Evolutionary conservation across 2,797 vertebrate species (phyloP), one percentile per base, ranked within the genome.

Genomic region (Notolepis coatsorum): DNA sequence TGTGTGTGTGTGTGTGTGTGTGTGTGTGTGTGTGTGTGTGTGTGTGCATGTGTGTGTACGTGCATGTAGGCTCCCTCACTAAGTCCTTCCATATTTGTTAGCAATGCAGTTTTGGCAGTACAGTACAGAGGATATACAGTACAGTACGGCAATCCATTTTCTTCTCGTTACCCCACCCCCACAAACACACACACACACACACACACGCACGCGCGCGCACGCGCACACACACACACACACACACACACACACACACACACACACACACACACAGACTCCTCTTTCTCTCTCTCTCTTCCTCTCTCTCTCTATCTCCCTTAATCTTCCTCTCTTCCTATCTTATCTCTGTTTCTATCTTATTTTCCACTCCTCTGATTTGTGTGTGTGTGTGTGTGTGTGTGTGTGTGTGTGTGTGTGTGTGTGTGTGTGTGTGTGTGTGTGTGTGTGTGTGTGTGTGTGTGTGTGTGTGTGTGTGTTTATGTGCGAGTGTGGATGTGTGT

Each of bases 1-100:
- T 39, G 33, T 53, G 33, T 54, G 33, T 23, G 51, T 8, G 7
- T 53, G 50, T 39, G 45, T 35, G 49, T 38, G 51, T 37, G 39
- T 45, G 15, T 27, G 49, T 54, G 33, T 50, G 49, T 47, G 49
- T 5, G 41, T 18, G 39, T 42, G 39, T 18, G 39, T 42, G 41
- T 21, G 41, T 7, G 17, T 3, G 8, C 12, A 4, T 24, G 45
- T 24, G 45, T 27, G 9, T 47, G 9, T 47, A 13, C 25, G 12
- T 45, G 2, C 23, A 6, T 23, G 5, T 8, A n/a, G n/a, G n/a
- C n/a, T n/a, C n/a, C n/a, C n/a, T n/a, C n/a, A n/a, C n/a, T n/a
- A n/a, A n/a, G n/a, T n/a, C n/a, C n/a, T n/a, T n/a, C n/a, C n/a
- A n/a, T n/a, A n/a, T n/a, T n/a, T n/a, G n/a, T n/a, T n/a, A n/a